phyloP scores from a whole-genome alignment of 2,888 invertebrate genomes.

The Netelia fuscicornis region DNA sequence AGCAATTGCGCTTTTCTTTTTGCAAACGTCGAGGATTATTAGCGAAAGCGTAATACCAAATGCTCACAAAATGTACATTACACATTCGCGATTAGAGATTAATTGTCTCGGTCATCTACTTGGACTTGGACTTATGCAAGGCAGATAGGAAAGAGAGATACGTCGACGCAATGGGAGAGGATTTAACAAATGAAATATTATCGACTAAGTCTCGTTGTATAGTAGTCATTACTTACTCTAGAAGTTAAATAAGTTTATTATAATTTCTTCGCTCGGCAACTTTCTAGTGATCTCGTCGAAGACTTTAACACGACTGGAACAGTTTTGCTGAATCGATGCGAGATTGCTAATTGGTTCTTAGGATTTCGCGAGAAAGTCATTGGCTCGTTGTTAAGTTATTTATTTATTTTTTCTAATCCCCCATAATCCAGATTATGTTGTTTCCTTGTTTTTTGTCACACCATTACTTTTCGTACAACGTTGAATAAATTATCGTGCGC shows the following conservation, averaged over 20 bases:
- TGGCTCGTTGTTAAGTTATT: conserved; percentile 51
- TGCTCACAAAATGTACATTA: conserved; percentile 60
- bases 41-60: conserved; percentile 37
- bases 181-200: conserved; percentile 49
- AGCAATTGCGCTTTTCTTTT: conserved; percentile 14
- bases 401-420: conserved; percentile 10
- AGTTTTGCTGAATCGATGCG: conserved; percentile 7
- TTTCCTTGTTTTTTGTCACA: conserved; percentile 32
- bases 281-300: conserved; percentile 49
- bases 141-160: conserved; percentile 30
- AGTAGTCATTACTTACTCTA: conserved; percentile 70
- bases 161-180: conserved; percentile 28
- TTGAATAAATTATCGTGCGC: conserved; percentile 38
- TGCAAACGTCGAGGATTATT: conserved; percentile 35
- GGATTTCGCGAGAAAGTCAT: conserved; percentile 52
- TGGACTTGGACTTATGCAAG: conserved; percentile 35
- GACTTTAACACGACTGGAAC: conserved; percentile 15
- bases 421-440: conserved; percentile 6
- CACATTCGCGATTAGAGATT: conserved; percentile 42
- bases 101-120: conserved; percentile 26
- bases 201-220: conserved; percentile 72
- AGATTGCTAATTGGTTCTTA: background rate
- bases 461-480: conserved; percentile 71
- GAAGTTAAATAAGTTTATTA: conserved; percentile 63
- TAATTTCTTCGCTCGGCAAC: conserved; percentile 65